phyloP scores from a whole-genome alignment of 2,113 vertebrate genomes.

The Macquaria ambigua region DNA sequence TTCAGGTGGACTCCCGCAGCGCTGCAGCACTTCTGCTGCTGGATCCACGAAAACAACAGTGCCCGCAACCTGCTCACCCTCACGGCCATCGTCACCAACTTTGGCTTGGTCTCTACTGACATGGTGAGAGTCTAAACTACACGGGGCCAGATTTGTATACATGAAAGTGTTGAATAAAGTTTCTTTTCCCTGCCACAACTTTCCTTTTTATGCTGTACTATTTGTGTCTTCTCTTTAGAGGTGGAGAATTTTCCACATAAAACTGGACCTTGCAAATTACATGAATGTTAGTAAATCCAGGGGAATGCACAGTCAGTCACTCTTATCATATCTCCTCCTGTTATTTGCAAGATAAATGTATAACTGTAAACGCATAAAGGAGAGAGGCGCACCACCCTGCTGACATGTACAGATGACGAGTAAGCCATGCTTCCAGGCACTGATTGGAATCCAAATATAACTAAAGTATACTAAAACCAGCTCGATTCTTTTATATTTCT shows the following conservation, averaged over 20 bases:
- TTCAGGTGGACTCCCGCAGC: slow-evolving; percentile 90
- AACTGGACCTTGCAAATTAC: neutral
- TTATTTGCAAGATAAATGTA: slow-evolving; percentile 11
- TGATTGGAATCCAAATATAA: neutral
- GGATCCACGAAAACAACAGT: slow-evolving; percentile 96
- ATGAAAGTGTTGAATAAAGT: neutral
- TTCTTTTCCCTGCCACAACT: neutral
- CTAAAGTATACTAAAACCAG: neutral
- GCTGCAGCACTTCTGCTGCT: slow-evolving; percentile 93
- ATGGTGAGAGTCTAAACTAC: slow-evolving; percentile 86
- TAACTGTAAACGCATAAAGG: neutral
- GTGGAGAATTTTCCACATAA: neutral
- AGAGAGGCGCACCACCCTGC: neutral
- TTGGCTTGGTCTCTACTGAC: slow-evolving; percentile 91
- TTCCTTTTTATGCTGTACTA: neutral
- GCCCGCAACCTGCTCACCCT: slow-evolving; percentile 94
- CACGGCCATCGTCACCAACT: slow-evolving; percentile 93
- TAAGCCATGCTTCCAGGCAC: neutral
- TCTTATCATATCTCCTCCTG: neutral
- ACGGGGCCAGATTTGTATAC: neutral
- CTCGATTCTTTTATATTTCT: neutral
- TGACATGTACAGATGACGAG: neutral
- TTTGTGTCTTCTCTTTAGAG: neutral
- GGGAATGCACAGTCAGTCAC: neutral
- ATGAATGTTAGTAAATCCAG: neutral